A percentile compares a stretch with the other conserved stretches of the same genome.
Evolutionary conservation across 2,113 vertebrate species (phyloP).

Genomic region (Poicephalus meyeri): DNA sequence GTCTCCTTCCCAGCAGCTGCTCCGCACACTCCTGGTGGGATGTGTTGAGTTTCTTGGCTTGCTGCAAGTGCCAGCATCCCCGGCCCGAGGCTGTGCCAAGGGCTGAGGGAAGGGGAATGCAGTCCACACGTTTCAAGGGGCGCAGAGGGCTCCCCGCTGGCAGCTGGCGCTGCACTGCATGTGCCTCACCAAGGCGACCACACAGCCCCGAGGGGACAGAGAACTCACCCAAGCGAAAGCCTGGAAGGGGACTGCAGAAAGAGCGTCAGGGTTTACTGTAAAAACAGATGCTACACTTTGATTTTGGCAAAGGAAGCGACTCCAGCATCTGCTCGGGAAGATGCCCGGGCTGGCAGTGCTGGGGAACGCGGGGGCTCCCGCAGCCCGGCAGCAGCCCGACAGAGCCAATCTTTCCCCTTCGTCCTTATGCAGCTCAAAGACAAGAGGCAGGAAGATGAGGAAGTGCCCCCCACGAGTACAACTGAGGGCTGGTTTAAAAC

Average conservation of each 20-base stretch:
- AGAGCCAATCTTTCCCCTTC: neutral
- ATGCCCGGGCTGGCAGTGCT: neutral
- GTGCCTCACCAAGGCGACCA: accelerated
- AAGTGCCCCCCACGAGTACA: accelerated
- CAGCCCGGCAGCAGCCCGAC: neutral
- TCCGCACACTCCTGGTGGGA: neutral
- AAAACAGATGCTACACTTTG: neutral
- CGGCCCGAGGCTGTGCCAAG: neutral
- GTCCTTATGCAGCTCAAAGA: neutral
- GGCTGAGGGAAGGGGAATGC: neutral
- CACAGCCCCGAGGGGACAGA: neutral
- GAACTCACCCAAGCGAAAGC: neutral
- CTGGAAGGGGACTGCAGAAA: neutral
- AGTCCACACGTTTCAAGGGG: accelerated
- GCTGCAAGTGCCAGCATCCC: neutral
- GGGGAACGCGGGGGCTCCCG: neutral
- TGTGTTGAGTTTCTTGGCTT: neutral
- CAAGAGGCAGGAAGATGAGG: neutral
- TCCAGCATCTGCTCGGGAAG: neutral
- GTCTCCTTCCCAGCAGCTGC: neutral
- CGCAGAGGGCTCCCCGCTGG: neutral
- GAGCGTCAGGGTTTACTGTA: neutral
- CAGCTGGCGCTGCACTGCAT: neutral
- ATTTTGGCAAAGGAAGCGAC: neutral
- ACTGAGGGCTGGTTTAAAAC: neutral